These are phyloP conservation scores for Elachura formosa DNA, from an alignment of 2,113 vertebrate species.

Conservation along the genomic window DNA sequence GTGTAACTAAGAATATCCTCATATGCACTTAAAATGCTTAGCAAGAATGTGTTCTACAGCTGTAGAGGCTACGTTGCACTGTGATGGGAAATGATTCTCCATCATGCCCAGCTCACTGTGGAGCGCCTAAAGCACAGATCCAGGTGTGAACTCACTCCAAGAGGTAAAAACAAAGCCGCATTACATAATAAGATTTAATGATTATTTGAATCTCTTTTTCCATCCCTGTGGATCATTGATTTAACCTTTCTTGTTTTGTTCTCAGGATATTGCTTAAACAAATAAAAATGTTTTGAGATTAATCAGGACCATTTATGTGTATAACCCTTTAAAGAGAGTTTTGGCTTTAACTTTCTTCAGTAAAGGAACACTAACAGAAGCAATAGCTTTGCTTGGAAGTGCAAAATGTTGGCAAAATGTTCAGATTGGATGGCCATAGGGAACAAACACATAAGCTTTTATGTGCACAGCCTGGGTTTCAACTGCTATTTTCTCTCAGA, in stretches of 20 bases:
- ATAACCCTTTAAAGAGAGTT: not conserved
- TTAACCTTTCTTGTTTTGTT: conserved; percentile 34
- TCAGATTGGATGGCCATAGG: not conserved
- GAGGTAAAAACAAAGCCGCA: conserved; percentile 40
- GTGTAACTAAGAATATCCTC: not conserved
- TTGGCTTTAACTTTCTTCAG: not conserved
- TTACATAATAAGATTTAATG: conserved; percentile 59
- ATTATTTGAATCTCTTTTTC: conserved; percentile 58
- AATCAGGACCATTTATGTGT: not conserved
- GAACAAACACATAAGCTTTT: not conserved
- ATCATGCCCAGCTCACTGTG: not conserved
- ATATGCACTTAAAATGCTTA: not conserved
- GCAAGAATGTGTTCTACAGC: not conserved
- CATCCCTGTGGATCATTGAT: conserved; percentile 11
- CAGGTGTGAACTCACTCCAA: conserved; percentile 31
- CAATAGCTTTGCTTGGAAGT: not conserved
- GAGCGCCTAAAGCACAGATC: not conserved
- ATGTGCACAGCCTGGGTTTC: not conserved
- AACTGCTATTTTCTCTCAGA: not conserved
- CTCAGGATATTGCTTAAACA: not conserved
- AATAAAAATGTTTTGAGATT: not conserved
- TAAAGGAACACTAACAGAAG: not conserved
- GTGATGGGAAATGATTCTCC: not conserved
- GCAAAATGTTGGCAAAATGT: not conserved
- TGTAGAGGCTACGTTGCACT: not conserved